Evolutionary conservation across 2,888 invertebrate genomes (phyloP), one percentile per base, ranked within the genome.

Genomic region (Eudasyphora cyanicolor): DNA sequence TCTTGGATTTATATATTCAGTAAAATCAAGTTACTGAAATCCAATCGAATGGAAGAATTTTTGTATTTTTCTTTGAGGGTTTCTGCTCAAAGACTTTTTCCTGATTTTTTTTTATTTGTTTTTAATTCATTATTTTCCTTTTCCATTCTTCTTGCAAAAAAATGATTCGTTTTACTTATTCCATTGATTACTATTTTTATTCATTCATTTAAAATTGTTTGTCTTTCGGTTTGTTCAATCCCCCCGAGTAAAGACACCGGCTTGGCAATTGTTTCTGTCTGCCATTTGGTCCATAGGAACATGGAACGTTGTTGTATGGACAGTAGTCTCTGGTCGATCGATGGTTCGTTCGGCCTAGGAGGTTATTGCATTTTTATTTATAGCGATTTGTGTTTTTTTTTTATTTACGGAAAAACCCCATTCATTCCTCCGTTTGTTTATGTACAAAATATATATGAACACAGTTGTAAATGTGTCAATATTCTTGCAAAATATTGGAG

Each of bases 191-290:
- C 29, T 8, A 6, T 45, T 69, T 49, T 49, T 69, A 69, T 69
- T 49, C 49, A 45, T 49, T 45, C 57, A 57, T 69, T 67, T 64
- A 38, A 8, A 38, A 38, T 38, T 8, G 32, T 32, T 32, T 32
- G 32, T 32, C n/a, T 45, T 45, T 45, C n/a, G 0, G 14, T 45
- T 71, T 42, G 32, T 70, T 17, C 27, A 74, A 83, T 74, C 62
- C 83, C 82, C 83, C 27, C 62, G 83, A 83, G 83, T 80, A 80
- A 77, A 74, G 49, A 67, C 57, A 57, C 57, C 12, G 24, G 10
- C 21, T 35, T 21, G 7, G 67, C 67, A 35, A 67, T 67, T 67
- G 67, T 67, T 71, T 67, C 8, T 54, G 17, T 21, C 7, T 73
- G 54, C 12, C 19, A 49, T 17, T n/a, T 70, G 42, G 24, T 21